Base-by-base conservation (phyloP, 2,888 invertebrate genomes). In the Drosophila cracens region DNA sequence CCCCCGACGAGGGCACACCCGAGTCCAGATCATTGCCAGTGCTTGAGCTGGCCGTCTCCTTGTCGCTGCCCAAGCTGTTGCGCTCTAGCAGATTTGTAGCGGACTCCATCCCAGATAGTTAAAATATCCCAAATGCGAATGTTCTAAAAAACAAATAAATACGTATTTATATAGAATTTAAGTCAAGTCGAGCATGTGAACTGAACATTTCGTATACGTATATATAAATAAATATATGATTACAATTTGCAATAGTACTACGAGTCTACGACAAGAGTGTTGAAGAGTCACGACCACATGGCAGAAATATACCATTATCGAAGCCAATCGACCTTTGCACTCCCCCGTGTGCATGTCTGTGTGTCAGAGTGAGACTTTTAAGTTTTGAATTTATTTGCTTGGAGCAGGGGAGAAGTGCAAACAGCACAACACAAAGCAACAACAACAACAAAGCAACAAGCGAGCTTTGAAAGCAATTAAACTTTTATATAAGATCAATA, bases 401-500 rank as follows among this genome's bases (percentile, higher is more conserved):
- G 46, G 18, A 1, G 18, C 16, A 18, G 25, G 49, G 11, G 16
- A 21, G 29, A 21, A 66, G 60, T 54, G 57, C 40, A 49, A 62
- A 40, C 40, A 60, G 52, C 61, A 38, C 33, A 36, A 46, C 43
- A 21, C 13, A 18, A 36, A 7, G 36, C 36, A 16, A 36, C 36
- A 36, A 36, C 36, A 46, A 46, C 16, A 7, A 36, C 48, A 46
- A 64, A 64, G 66, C 70, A 74, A 70, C 70, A 70, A 62, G 64
- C 63, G 33, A 31, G 29, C 59, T 51, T 66, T 78, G 65, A 54
- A 65, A 46, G 58, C 52, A 67, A 70, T 63, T 75, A 63, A 75
- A 79, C 13, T 58, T 78, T 78, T 78, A 78, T 79, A 79, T 78
- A 78, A 78, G 79, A 46, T 49, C 27, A 38, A 56, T 25, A 59